Evolutionary conservation across 2,113 vertebrate genomes (phyloP).

Genomic region (Podocnemis expansa): DNA sequence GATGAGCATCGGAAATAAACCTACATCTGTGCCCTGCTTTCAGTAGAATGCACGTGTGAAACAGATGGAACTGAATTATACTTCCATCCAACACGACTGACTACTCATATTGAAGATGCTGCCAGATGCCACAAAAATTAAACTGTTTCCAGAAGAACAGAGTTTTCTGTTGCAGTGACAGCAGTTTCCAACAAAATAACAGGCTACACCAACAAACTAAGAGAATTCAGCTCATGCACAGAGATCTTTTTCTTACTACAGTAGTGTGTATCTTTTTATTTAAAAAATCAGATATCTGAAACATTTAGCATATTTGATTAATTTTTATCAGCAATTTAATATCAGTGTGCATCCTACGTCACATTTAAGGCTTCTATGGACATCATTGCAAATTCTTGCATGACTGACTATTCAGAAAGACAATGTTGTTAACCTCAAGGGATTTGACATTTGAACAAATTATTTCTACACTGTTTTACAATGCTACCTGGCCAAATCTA

Average conservation of each 20-base stretch:
- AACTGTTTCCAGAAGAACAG: constrained; percentile 67
- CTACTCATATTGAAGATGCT: constrained; percentile 64
- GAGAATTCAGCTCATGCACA: constrained; percentile 7
- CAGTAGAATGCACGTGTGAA: constrained; percentile 54
- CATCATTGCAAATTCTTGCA: not conserved
- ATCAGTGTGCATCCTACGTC: not conserved
- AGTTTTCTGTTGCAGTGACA: constrained; percentile 65
- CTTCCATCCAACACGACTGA: constrained; percentile 70
- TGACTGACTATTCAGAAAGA: not conserved
- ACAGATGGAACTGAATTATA: constrained; percentile 74
- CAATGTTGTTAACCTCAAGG: rapidly evolving
- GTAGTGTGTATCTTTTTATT: not conserved
- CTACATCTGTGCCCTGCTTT: constrained; percentile 54
- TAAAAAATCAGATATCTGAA: not conserved
- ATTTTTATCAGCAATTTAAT: constrained; percentile 3
- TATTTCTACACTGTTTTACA: rapidly evolving
- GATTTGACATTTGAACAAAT: rapidly evolving
- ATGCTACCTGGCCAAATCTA: not conserved
- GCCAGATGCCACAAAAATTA: constrained; percentile 74
- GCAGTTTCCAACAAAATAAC: constrained; percentile 68
- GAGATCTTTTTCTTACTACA: not conserved
- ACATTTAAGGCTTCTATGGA: constrained; percentile 17
- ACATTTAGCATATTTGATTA: not conserved
- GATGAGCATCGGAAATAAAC: constrained; percentile 69
- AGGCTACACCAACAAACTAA: constrained; percentile 51